These are phyloP conservation scores for Oreohelix idahoensis DNA, from an alignment of 1,140 invertebrate genomes.

Conservation along the genomic window DNA sequence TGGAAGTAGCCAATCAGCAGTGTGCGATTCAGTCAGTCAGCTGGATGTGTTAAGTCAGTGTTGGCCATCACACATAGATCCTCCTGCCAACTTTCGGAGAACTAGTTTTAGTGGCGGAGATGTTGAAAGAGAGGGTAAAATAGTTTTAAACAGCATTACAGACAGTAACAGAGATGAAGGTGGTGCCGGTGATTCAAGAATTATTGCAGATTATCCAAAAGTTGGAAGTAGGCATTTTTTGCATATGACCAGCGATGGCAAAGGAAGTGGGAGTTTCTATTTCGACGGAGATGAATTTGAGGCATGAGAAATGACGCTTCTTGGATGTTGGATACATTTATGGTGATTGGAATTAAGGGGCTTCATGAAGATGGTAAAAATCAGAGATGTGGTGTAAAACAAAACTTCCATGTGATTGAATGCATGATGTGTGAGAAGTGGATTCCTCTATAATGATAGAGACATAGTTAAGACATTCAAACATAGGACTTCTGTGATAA, in stretches of 20 bases:
- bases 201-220: neutral
- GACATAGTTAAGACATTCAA: no score
- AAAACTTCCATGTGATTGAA: no score
- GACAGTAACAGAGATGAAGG: neutral
- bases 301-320: neutral
- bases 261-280: neutral
- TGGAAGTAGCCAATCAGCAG: neutral
- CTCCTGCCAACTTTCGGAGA: neutral
- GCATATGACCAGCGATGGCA: neutral
- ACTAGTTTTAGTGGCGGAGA: neutral
- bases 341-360: no score
- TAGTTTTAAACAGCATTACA: neutral
- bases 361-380: no score
- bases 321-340: no score
- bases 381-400: no score
- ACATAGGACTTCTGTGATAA: no score
- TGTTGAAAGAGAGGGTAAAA: neutral
- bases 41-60: neutral
- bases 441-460: no score
- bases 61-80: neutral
- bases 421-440: no score
- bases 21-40: neutral
- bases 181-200: neutral
- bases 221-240: neutral
- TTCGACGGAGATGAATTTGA: neutral